These are phyloP conservation scores for Thinocorus orbignyianus DNA, from an alignment of 2,113 vertebrate genomes.

Conservation along the genomic window DNA sequence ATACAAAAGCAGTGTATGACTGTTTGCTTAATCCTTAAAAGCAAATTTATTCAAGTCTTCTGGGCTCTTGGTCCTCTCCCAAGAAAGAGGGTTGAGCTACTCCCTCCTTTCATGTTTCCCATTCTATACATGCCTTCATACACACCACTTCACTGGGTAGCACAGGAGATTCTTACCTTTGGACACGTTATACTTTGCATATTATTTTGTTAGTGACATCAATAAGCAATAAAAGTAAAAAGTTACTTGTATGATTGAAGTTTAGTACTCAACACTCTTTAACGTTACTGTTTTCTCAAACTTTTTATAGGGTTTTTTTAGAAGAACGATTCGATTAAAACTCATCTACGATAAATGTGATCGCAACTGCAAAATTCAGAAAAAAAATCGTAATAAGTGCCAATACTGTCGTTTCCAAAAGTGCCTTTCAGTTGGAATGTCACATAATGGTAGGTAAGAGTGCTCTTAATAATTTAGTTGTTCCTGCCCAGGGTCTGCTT, in stretches of 20 bases:
- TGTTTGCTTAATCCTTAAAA: not conserved
- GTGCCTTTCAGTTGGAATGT: slow-evolving; percentile 98
- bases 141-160: not conserved
- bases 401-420: slow-evolving; percentile 98
- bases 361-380: slow-evolving; percentile 95
- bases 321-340: slow-evolving; percentile 93
- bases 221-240: not conserved
- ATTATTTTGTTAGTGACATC: not conserved
- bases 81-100: not conserved
- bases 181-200: not conserved
- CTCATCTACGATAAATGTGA: slow-evolving; percentile 91
- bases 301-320: slow-evolving; percentile 87
- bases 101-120: not conserved
- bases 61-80: not conserved
- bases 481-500: not conserved
- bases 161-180: not conserved
- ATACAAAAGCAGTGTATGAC: not conserved
- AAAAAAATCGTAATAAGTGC: slow-evolving; percentile 99
- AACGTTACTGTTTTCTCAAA: not conserved
- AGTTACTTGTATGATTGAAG: not conserved
- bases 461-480: not conserved
- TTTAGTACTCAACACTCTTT: not conserved
- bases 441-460: slow-evolving; percentile 93
- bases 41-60: not conserved
- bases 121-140: not conserved